Evolutionary conservation across 2,888 invertebrate genomes (phyloP).

Genomic region (Artemia sinica): DNA sequence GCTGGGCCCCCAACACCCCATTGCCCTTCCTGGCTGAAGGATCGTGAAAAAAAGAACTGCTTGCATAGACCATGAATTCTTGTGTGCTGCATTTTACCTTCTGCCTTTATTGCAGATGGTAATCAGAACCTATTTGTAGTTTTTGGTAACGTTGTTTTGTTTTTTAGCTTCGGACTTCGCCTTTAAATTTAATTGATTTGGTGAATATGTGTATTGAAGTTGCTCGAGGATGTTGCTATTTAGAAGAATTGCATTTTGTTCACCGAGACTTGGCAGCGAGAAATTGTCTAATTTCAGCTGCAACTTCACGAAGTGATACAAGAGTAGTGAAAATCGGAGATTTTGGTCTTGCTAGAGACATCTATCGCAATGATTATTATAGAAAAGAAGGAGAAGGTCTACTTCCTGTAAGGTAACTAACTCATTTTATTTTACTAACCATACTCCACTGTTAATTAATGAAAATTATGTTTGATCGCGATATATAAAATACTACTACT

Average conservation of each 20-base stretch:
- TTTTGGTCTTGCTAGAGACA: conserved; percentile 87
- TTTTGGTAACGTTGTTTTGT: background rate
- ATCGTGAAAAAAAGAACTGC: background rate
- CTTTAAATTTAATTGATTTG: conserved; percentile 59
- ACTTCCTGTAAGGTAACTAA: conserved; percentile 54
- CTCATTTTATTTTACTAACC: background rate
- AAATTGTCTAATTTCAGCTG: conserved; percentile 75
- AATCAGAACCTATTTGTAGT: background rate
- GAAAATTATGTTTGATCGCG: too few species aligned
- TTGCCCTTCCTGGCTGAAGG: background rate
- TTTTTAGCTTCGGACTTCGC: conserved; percentile 25
- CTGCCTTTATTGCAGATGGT: background rate
- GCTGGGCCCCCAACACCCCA: too few species aligned
- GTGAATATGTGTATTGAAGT: conserved; percentile 88
- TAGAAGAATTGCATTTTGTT: conserved; percentile 93
- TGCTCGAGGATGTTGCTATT: conserved; percentile 78
- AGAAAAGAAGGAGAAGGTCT: conserved; percentile 76
- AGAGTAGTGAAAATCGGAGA: conserved; percentile 90
- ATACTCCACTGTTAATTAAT: too few species aligned
- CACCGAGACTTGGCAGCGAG: conserved; percentile 89
- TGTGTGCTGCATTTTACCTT: background rate
- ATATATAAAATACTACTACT: too few species aligned
- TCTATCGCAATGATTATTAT: conserved; percentile 94
- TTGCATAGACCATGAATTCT: too few species aligned
- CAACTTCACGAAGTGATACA: conserved; percentile 38